Evolutionary conservation across 2,797 vertebrate species (phyloP).

Genomic region (Phoxinus dragarum): DNA sequence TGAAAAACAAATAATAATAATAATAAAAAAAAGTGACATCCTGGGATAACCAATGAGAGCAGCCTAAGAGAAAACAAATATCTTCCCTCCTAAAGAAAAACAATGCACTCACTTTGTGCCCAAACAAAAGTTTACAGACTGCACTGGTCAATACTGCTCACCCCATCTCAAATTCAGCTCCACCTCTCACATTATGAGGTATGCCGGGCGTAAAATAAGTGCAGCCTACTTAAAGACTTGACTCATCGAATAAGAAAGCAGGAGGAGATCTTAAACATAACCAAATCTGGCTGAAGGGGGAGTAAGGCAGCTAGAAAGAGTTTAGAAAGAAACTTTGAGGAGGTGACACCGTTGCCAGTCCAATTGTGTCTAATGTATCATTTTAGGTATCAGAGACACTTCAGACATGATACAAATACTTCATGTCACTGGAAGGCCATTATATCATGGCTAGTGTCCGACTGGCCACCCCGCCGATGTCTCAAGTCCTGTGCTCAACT

Average conservation of each 20-base stretch:
- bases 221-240: slow-evolving; percentile 27
- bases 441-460: slow-evolving; percentile 3
- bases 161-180: slow-evolving; percentile 7
- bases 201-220: slow-evolving; percentile 28
- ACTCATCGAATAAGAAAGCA: slow-evolving; percentile 22
- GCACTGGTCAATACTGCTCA: slow-evolving; percentile 37
- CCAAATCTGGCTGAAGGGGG: slow-evolving; percentile 42
- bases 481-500: slow-evolving; percentile 20
- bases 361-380: slow-evolving; percentile 51
- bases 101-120: slow-evolving; percentile 27
- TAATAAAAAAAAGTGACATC: slow-evolving; percentile 36
- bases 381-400: slow-evolving; percentile 37
- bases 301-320: slow-evolving; percentile 60
- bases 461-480: slow-evolving; percentile 18
- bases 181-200: slow-evolving; percentile 18
- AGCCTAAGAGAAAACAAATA: slow-evolving; percentile 31
- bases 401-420: slow-evolving; percentile 21
- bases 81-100: slow-evolving; percentile 17
- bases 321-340: slow-evolving; percentile 19
- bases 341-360: slow-evolving; percentile 27
- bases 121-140: slow-evolving; percentile 21
- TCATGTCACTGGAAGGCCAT: slow-evolving; percentile 2
- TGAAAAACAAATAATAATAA: neutral
- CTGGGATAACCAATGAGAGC: slow-evolving; percentile 33
- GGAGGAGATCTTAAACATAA: slow-evolving; percentile 24